Conservation (phyloP, 2,888 invertebrate species). For the Sarcophaga rosellei region DNA sequence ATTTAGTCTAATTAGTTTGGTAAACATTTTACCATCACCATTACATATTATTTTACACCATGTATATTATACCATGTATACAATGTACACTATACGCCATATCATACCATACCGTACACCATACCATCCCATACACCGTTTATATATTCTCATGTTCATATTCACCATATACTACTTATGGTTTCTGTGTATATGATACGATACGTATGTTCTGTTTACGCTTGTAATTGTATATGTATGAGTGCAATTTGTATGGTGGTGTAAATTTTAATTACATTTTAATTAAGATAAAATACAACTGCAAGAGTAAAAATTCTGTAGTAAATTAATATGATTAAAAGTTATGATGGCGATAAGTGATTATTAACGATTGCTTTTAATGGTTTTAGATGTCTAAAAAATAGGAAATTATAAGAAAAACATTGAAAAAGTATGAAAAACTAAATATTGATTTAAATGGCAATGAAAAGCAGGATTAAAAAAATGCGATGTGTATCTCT, state of each 20-base stretch:
- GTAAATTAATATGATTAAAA: slow-evolving; percentile 64
- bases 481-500: no score
- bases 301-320: slow-evolving; percentile 54
- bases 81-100: no score
- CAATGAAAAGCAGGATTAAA: no score
- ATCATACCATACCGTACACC: background rate
- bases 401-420: background rate
- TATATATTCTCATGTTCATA: background rate
- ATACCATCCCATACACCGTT: background rate
- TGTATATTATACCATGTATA: no score
- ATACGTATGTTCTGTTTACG: background rate
- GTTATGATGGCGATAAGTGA: slow-evolving; percentile 55
- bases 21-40: slow-evolving; percentile 52
- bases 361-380: slow-evolving; percentile 30
- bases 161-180: background rate
- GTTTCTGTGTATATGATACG: background rate
- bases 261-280: slow-evolving; percentile 67
- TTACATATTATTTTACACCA: background rate
- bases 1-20: slow-evolving; percentile 66
- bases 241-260: slow-evolving; percentile 52
- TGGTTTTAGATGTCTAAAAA: background rate
- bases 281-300: slow-evolving; percentile 67
- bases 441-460: no score
- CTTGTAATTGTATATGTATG: background rate
- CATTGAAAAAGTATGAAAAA: background rate